Evolutionary conservation across 2,888 invertebrate species (phyloP).

Genomic region (Dastarcus helophoroides): DNA sequence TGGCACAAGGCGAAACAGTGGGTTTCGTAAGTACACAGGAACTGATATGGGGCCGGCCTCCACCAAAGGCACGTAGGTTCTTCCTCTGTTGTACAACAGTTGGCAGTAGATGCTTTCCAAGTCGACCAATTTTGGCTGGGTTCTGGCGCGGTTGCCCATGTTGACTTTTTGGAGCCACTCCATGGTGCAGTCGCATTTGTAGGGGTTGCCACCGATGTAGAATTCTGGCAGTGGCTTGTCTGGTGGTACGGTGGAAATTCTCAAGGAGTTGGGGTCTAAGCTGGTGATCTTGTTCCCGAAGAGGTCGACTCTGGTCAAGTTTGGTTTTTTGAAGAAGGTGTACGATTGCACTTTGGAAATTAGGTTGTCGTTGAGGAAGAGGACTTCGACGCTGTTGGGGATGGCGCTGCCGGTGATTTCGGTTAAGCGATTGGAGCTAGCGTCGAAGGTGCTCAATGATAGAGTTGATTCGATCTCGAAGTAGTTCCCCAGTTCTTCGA

Average conservation of each 20-base stretch:
- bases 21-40: conserved; percentile 72
- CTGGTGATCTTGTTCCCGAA: conserved; percentile 70
- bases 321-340: conserved; percentile 78
- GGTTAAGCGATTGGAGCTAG: conserved; percentile 67
- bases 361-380: conserved; percentile 68
- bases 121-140: conserved; percentile 73
- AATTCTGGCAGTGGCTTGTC: conserved; percentile 68
- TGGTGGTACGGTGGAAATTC: conserved; percentile 63
- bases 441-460: conserved; percentile 69
- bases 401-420: conserved; percentile 75
- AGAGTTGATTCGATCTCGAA: conserved; percentile 72
- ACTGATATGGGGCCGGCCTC: conserved; percentile 72
- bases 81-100: conserved; percentile 65
- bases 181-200: conserved; percentile 83
- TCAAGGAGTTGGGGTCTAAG: conserved; percentile 61
- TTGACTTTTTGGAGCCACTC: conserved; percentile 81
- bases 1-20: conserved; percentile 81
- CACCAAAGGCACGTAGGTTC: conserved; percentile 60
- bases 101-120: conserved; percentile 73
- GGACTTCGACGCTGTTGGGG: conserved; percentile 69
- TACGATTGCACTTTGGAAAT: conserved; percentile 77
- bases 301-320: conserved; percentile 69
- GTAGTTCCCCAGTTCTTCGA: conserved; percentile 72
- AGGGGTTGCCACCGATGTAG: conserved; percentile 75
- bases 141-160: conserved; percentile 59